A percentile compares a stretch with the other conserved stretches of the same genome.
These are phyloP conservation scores for Phasianus colchicus DNA, from an alignment of 2,113 vertebrate genomes.

Conservation along the genomic window DNA sequence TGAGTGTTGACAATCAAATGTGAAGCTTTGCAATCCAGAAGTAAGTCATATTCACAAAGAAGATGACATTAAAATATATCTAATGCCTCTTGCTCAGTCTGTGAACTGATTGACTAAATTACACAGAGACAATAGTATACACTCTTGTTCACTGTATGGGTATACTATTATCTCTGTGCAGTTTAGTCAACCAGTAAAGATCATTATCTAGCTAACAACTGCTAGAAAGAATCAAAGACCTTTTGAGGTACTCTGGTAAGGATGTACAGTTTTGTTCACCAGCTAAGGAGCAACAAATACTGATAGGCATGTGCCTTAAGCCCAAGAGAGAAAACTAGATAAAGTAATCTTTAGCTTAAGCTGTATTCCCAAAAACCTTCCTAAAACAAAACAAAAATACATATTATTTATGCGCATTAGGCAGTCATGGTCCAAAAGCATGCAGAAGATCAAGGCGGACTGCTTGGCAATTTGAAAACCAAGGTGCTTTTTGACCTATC, in stretches of 20 bases:
- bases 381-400: background rate
- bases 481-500: background rate
- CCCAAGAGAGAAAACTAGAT: background rate
- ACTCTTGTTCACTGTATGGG: background rate
- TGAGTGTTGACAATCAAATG: conserved; percentile 18
- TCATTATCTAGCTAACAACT: background rate
- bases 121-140: too few species aligned
- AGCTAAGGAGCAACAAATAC: background rate
- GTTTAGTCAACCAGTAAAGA: background rate
- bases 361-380: fast-evolving
- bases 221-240: background rate
- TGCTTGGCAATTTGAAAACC: background rate
- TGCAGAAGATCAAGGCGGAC: background rate
- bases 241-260: background rate
- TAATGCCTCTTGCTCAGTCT: background rate
- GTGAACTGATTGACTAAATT: background rate
- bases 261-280: background rate
- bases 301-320: background rate
- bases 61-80: background rate
- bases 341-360: background rate
- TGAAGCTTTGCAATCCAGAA: background rate
- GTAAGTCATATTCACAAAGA: background rate
- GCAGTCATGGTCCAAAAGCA: background rate
- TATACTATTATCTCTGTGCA: background rate
- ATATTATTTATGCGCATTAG: background rate